Base-by-base conservation (phyloP, 2,888 invertebrate species). In the Xestia c-nigrum region DNA sequence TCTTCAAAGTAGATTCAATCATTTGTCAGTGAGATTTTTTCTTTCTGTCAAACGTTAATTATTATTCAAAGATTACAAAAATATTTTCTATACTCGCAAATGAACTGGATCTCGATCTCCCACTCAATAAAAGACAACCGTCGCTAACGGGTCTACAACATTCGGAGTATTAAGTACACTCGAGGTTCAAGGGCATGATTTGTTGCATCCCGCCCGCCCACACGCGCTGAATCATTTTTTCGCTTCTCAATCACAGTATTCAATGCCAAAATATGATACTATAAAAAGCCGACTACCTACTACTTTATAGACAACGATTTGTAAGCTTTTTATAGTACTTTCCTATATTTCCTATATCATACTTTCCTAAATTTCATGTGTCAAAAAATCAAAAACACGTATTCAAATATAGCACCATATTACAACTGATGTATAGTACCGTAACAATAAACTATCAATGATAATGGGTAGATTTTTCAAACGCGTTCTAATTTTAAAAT, bases 171-270 rank as follows among this genome's bases (percentile, higher is more conserved):
- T 81, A 85, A 90, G 81, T 84, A 87, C 84, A 83, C 91, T 90
- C 89, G 89, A 91, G 93, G 96, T 95, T 95, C 94, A 95, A 94
- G 94, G 94, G 88, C 92, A 89, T 90, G 84, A 91, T 92, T 91
- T 90, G 92, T 91, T 95, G 95, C 96, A 96, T 94, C 93, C 89
- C 93, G 88, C 92, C 94, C 92, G 88, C 96, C 96, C 91, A 96
- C 96, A 83, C 89, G 43, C 70, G 76, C 83, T 96, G 95, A 96
- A 89, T 96, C 95, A 95, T 90, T 88, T 89, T 89, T 92, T 93
- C 87, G 89, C 89, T 91, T 91, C 91, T 91, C 92, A 94, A 92
- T 92, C 91, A 92, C 89, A 85, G 81, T 87, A 86, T 81, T 89
- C 88, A 89, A 89, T 92, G 93, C 92, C 94, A 94, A 93, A 94